phyloP scores from a whole-genome alignment of 2,113 vertebrate genomes.

The Mustela lutreola region DNA sequence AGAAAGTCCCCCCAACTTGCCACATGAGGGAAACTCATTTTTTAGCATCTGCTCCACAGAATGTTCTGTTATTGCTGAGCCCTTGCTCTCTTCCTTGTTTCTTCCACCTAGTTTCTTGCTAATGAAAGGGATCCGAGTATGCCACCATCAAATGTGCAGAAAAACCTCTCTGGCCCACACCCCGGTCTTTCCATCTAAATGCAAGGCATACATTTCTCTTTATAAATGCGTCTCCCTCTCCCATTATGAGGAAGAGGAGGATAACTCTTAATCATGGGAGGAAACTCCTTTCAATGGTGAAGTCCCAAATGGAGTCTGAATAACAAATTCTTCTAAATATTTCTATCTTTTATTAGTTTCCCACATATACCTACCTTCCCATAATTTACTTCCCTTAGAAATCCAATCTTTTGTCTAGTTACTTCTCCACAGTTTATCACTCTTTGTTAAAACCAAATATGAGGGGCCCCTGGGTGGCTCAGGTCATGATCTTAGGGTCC shows the following conservation, averaged over 20 bases:
- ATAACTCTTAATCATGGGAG: background rate
- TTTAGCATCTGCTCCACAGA: background rate
- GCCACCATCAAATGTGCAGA: background rate
- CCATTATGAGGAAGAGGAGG: background rate
- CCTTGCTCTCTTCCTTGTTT: background rate
- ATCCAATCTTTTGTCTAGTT: background rate
- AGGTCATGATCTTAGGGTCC: too few species aligned
- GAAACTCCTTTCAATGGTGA: background rate
- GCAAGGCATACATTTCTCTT: background rate
- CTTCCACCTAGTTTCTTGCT: background rate
- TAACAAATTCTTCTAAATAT: background rate
- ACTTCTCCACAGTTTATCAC: background rate
- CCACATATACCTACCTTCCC: background rate
- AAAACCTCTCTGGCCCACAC: background rate
- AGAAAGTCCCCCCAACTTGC: background rate
- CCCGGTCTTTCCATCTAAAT: background rate
- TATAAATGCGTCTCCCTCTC: background rate
- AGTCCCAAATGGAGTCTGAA: background rate
- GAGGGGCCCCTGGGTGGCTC: background rate
- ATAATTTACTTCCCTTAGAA: background rate
- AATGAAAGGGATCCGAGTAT: background rate
- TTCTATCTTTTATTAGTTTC: background rate
- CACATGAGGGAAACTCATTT: background rate
- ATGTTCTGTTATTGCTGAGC: background rate
- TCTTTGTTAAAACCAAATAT: background rate